Evolutionary conservation across 2,888 invertebrate species (phyloP).

Genomic region (Dolichopus griseipennis): DNA sequence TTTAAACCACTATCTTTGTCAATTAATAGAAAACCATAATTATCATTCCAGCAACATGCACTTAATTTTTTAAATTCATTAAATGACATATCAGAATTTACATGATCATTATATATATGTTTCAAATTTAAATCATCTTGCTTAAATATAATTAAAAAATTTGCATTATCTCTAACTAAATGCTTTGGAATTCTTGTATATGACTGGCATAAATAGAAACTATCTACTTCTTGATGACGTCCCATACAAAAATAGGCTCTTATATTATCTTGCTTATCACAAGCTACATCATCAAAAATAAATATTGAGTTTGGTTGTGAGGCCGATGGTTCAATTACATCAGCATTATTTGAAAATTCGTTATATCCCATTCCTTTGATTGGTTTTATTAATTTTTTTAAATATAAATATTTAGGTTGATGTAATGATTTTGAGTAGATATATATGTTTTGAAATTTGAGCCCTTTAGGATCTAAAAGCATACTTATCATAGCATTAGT

Average conservation of each 20-base stretch:
- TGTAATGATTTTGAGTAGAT: constrained; percentile 28
- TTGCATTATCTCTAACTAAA: constrained; percentile 32
- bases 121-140: constrained; percentile 33
- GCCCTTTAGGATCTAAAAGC: constrained; percentile 28
- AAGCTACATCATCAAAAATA: constrained; percentile 38
- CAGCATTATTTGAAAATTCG: constrained; percentile 16
- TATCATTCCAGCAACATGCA: constrained; percentile 29
- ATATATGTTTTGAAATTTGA: constrained; percentile 34
- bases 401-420: constrained; percentile 24
- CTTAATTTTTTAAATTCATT: constrained; percentile 30
- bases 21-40: constrained; percentile 29
- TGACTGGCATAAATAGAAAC: constrained; percentile 32
- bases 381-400: constrained; percentile 18
- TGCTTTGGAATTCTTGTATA: constrained; percentile 34
- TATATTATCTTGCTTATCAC: constrained; percentile 30
- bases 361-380: constrained; percentile 16
- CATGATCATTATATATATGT: constrained; percentile 25
- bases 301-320: constrained; percentile 31
- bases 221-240: constrained; percentile 31
- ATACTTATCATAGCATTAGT: constrained; percentile 30
- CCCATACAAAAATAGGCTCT: constrained; percentile 30
- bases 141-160: constrained; percentile 33
- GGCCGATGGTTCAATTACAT: constrained; percentile 18
- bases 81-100: constrained; percentile 25
- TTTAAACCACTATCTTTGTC: constrained; percentile 27